These are phyloP conservation scores for Mesocricetus auratus DNA, from an alignment of 2,113 vertebrate genomes.

Conservation along the genomic window DNA sequence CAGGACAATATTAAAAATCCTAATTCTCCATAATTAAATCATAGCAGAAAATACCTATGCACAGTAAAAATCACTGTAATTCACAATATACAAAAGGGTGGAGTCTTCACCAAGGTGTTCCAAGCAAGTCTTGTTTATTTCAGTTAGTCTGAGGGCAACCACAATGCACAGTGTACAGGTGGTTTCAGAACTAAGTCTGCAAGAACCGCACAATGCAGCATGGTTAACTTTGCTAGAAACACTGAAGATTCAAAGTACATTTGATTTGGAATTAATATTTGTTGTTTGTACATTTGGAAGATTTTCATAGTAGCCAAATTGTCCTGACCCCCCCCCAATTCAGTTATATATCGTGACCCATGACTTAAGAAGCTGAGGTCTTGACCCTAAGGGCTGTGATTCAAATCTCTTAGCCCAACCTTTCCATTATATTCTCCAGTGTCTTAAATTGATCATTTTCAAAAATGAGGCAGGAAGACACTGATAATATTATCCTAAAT, in stretches of 20 bases:
- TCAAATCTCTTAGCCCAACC: conserved; percentile 41
- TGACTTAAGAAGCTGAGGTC: neutral
- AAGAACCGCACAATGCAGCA: neutral
- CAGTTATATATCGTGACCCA: neutral
- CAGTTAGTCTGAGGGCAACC: neutral
- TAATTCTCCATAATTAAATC: neutral
- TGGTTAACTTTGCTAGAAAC: neutral
- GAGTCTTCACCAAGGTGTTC: neutral
- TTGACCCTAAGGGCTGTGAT: neutral
- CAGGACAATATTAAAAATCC: neutral
- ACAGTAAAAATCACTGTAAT: too few relatives aligned
- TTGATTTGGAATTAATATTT: neutral
- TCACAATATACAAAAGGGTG: neutral
- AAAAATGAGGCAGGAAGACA: conserved; percentile 39
- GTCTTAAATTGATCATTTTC: conserved; percentile 26
- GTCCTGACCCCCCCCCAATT: too few relatives aligned
- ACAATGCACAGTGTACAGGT: too few relatives aligned
- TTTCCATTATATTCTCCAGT: conserved; percentile 43
- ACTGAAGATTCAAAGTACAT: neutral
- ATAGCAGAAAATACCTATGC: neutral
- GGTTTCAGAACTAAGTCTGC: too few relatives aligned
- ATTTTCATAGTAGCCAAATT: neutral
- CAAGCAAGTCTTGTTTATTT: too few relatives aligned
- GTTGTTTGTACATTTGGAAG: neutral
- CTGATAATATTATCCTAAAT: conserved; percentile 39